These are phyloP conservation scores for Megaceryle maxima DNA, from an alignment of 2,113 vertebrate genomes.

Conservation along the genomic window DNA sequence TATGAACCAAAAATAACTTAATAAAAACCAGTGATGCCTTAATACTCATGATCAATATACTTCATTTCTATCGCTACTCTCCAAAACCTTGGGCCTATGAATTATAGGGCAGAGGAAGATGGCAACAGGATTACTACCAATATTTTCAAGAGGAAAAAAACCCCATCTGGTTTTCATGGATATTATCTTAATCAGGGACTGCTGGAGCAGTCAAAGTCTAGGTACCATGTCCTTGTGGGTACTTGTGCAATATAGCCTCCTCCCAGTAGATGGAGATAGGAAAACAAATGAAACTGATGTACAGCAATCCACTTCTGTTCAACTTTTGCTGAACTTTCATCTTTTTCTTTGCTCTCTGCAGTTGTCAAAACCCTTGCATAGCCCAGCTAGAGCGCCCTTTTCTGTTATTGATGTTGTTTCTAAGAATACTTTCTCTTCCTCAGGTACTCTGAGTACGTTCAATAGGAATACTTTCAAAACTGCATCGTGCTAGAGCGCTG, in stretches of 20 bases:
- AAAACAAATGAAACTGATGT: not conserved
- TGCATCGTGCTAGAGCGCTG: not conserved
- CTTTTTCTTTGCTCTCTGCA: not conserved
- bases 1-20: not conserved
- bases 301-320: not conserved
- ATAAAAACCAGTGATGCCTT: not conserved
- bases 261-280: constrained; percentile 40
- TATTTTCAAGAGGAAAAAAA: not conserved
- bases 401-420: not conserved
- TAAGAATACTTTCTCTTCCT: not conserved
- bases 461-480: not conserved
- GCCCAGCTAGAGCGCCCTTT: not conserved
- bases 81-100: not conserved
- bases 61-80: not conserved
- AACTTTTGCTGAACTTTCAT: not conserved
- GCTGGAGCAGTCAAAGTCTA: not conserved
- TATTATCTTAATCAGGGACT: not conserved
- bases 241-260: constrained; percentile 6
- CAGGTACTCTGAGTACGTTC: not conserved
- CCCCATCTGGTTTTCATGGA: not conserved
- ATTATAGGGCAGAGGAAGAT: not conserved
- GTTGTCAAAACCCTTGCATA: not conserved
- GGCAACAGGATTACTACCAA: not conserved
- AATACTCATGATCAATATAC: not conserved
- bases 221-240: not conserved